Evolutionary conservation across 2,888 invertebrate genomes (phyloP).

Genomic region (Dynastes hyllus): DNA sequence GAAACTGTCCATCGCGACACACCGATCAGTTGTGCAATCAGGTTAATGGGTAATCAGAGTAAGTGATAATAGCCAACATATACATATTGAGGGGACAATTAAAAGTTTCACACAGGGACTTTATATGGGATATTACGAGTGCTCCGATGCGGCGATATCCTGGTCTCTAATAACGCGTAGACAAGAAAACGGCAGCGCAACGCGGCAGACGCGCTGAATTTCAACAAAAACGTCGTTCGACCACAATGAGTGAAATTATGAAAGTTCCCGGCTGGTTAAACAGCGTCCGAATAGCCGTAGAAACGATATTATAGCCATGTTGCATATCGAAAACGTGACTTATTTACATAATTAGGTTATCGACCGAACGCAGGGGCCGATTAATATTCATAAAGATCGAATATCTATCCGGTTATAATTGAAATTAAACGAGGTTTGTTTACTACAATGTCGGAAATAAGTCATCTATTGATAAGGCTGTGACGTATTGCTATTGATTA

Average conservation of each 20-base stretch:
- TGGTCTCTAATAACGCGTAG: not conserved
- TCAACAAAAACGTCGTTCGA: slow-evolving; percentile 23
- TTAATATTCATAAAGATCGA: slow-evolving; percentile 5
- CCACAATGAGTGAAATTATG: slow-evolving; percentile 51
- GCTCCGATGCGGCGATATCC: slow-evolving; percentile 30
- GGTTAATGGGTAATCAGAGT: slow-evolving; percentile 66
- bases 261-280: slow-evolving; percentile 30
- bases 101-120: slow-evolving; percentile 60
- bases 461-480: not conserved
- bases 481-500: not conserved
- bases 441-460: not conserved
- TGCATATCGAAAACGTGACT: slow-evolving; percentile 30
- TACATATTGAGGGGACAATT: slow-evolving; percentile 65
- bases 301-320: slow-evolving; percentile 21
- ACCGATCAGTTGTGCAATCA: slow-evolving; percentile 58
- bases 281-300: slow-evolving; percentile 1
- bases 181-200: no score
- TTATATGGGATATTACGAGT: slow-evolving; percentile 54
- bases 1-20: slow-evolving; percentile 54
- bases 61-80: slow-evolving; percentile 59
- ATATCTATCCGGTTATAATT: slow-evolving; percentile 2
- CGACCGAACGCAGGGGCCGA: not conserved
- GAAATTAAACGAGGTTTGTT: slow-evolving; percentile 9
- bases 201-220: not conserved
- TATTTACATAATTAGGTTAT: slow-evolving; percentile 35